A percentile compares a stretch with the other conserved stretches of the same genome.
Conservation (phyloP, 2,113 vertebrate genomes). For the Lepus timidus region DNA sequence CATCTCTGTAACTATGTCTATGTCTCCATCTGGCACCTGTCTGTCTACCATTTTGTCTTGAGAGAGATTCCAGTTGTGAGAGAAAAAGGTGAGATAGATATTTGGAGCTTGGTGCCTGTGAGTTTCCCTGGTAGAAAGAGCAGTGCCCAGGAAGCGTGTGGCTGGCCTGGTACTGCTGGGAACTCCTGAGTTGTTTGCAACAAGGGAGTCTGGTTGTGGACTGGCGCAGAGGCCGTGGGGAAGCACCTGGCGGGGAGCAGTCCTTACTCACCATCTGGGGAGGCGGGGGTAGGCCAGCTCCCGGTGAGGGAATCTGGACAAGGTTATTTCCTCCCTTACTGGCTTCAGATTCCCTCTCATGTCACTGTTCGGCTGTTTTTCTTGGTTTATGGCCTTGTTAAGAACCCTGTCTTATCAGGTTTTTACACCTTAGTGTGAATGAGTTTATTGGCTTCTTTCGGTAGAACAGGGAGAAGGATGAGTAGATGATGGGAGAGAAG, state of each 20-base stretch:
- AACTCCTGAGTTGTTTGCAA: background rate
- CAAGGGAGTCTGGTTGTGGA: background rate
- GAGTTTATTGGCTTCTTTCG: constrained; percentile 77
- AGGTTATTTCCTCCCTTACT: constrained; percentile 52
- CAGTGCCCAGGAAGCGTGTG: background rate
- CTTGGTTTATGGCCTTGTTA: constrained; percentile 66
- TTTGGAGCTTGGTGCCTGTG: background rate
- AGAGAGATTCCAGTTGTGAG: constrained; percentile 6
- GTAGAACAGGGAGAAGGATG: constrained; percentile 40
- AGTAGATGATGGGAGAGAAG: background rate
- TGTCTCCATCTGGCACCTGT: background rate
- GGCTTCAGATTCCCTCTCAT: constrained; percentile 49
- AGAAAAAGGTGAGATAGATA: background rate
- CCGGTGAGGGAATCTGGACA: background rate
- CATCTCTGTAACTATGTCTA: background rate
- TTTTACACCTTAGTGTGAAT: constrained; percentile 80
- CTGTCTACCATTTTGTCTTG: background rate
- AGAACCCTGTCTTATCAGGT: constrained; percentile 64
- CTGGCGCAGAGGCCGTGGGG: background rate
- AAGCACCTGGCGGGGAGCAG: background rate
- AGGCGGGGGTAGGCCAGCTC: background rate
- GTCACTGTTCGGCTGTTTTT: constrained; percentile 62
- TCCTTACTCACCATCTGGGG: background rate
- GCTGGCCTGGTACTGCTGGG: background rate
- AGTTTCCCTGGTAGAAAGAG: constrained; percentile 22